A percentile compares a stretch with the other conserved stretches of the same genome.
phyloP scores from a whole-genome alignment of 1,140 invertebrate species.

The Aphidius ervi region DNA sequence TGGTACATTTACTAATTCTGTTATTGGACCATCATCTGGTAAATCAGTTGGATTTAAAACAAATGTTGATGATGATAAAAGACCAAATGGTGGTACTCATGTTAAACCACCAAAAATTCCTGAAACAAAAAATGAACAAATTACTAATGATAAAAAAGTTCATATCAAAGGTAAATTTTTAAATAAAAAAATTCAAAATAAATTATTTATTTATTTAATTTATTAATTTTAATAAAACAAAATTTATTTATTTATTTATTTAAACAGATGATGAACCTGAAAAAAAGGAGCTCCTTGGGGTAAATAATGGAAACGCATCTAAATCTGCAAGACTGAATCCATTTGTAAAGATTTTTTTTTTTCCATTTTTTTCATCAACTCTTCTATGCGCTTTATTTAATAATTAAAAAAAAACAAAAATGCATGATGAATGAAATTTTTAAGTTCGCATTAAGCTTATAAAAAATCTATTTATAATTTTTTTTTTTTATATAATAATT shows the following conservation, averaged over 20 bases:
- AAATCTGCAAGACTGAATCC: constrained; percentile 52
- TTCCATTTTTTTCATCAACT: constrained; percentile 34
- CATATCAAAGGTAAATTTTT: constrained; percentile 41
- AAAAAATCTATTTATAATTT: neutral
- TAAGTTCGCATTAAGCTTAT: constrained; percentile 19
- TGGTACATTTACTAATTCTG: constrained; percentile 33
- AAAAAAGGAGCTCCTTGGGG: constrained; percentile 52
- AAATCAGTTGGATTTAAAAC: constrained; percentile 46
- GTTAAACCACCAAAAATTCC: no score
- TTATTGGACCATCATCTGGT: constrained; percentile 25
- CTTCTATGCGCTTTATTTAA: constrained; percentile 17
- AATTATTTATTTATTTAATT: constrained; percentile 2
- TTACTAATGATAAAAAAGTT: constrained; percentile 44
- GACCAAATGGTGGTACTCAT: constrained; percentile 36
- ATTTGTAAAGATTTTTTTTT: constrained; percentile 53
- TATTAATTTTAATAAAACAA: neutral
- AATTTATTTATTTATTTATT: neutral
- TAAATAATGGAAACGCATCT: constrained; percentile 51
- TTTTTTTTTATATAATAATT: neutral
- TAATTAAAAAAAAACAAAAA: neutral
- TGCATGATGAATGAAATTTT: constrained; percentile 14
- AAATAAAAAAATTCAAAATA: constrained; percentile 1
- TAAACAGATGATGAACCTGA: constrained; percentile 46
- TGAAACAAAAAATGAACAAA: constrained; percentile 43
- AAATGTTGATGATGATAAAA: constrained; percentile 41